Percentiles rank a stretch among this genome's conserved stretches.
phyloP scores from a whole-genome alignment of 2,113 vertebrate genomes.

The Cavia aperea region DNA sequence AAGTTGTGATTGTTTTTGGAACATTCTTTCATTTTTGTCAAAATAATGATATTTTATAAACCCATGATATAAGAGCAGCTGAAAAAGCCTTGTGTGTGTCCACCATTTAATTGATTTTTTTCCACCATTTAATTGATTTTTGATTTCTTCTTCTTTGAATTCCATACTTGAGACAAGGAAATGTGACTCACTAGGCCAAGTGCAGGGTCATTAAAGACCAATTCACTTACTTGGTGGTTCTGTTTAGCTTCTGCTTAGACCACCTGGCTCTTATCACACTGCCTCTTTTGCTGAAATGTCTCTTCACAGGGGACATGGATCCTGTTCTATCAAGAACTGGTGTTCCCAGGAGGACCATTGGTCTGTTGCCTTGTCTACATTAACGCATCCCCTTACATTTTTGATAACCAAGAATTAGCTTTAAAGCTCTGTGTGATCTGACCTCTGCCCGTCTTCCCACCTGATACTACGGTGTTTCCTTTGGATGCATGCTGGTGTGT shows the following conservation, averaged over 20 bases:
- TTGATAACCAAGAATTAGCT: not conserved
- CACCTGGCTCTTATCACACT: not conserved
- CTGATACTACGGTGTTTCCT: not conserved
- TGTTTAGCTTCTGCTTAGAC: not conserved
- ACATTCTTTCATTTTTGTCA: conserved; percentile 1
- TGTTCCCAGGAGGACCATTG: not conserved
- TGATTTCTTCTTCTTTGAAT: conserved; percentile 6
- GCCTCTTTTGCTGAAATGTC: not conserved
- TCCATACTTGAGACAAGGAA: not conserved
- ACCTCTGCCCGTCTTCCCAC: not conserved
- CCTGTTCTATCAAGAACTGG: not conserved
- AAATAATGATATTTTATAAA: conserved; percentile 8
- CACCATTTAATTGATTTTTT: not conserved
- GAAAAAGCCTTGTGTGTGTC: not conserved
- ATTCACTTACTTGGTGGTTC: not conserved
- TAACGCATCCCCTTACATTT: not conserved
- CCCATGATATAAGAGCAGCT: not conserved
- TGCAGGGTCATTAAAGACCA: not conserved
- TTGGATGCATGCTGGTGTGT: not conserved
- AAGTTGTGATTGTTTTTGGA: not conserved
- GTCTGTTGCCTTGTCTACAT: not conserved
- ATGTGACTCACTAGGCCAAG: not conserved
- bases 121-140: not conserved
- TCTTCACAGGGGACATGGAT: not conserved
- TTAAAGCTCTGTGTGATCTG: not conserved